Evolutionary conservation across 1,140 invertebrate genomes (phyloP).

Genomic region (Drosophila saltans): DNA sequence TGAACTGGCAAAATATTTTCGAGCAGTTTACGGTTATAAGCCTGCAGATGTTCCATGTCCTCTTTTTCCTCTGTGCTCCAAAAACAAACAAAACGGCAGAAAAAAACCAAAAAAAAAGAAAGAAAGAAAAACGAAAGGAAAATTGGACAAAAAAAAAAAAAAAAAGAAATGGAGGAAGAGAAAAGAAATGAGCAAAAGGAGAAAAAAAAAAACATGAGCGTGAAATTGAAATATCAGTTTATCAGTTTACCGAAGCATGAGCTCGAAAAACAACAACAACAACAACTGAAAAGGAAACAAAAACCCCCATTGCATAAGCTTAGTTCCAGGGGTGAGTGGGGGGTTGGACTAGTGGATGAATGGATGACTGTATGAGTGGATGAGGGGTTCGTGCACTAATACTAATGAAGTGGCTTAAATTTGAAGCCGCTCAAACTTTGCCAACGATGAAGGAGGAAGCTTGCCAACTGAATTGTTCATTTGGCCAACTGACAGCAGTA

Average conservation of each 20-base stretch:
- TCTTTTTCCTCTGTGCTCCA: constrained; percentile 92
- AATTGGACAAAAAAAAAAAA: constrained; percentile 25
- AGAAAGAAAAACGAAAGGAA: constrained; percentile 13
- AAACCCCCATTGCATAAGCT: constrained; percentile 46
- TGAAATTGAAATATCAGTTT: constrained; percentile 81
- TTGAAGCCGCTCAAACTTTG: constrained; percentile 35
- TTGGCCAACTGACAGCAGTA: constrained; percentile 1
- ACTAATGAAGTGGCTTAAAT: constrained; percentile 65
- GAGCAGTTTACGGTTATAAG: constrained; percentile 95
- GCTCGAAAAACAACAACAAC: constrained; percentile 16
- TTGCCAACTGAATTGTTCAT: constrained; percentile 5
- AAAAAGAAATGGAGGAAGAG: constrained; percentile 4
- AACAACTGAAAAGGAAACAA: constrained; percentile 6
- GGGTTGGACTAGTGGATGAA: constrained; percentile 23
- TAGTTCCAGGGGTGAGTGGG: constrained; percentile 4
- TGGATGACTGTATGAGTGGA: constrained; percentile 36
- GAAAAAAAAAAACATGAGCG: constrained; percentile 56
- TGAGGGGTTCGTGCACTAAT: constrained; percentile 47
- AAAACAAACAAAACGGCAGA: constrained; percentile 5
- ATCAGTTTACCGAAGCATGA: constrained; percentile 63
- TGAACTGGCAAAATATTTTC: constrained; percentile 97
- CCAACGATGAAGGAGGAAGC: background rate
- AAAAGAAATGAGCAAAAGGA: constrained; percentile 50
- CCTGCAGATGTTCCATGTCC: constrained; percentile 96
- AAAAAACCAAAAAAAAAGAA: constrained; percentile 8